These are phyloP conservation scores for Pelusios castaneus DNA, from an alignment of 2,113 vertebrate species.

Conservation along the genomic window DNA sequence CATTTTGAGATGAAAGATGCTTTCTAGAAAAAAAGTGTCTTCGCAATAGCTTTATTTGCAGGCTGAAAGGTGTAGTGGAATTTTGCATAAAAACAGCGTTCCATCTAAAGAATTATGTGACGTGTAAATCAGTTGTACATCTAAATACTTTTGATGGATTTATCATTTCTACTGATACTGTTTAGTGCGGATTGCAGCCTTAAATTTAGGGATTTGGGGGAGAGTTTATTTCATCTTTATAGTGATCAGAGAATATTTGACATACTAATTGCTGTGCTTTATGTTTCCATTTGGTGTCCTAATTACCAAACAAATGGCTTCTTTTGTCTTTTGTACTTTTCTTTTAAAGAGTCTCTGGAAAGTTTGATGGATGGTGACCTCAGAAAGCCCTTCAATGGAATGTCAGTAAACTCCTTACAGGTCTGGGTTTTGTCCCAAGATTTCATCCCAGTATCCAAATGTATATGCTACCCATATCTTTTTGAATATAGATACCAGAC, in stretches of 20 bases:
- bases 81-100: neutral
- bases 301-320: neutral
- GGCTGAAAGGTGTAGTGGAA: neutral
- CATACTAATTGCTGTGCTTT: neutral
- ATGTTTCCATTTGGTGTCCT: neutral
- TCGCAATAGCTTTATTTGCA: neutral
- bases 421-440: neutral
- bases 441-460: neutral
- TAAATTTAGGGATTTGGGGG: neutral
- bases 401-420: neutral
- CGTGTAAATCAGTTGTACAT: no score
- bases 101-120: neutral
- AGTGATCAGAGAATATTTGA: neutral
- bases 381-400: neutral
- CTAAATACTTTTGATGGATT: no score
- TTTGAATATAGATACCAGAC: neutral
- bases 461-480: neutral
- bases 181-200: neutral
- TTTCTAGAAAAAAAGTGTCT: neutral
- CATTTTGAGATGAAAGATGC: neutral
- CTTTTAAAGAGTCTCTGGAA: neutral
- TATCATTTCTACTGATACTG: neutral
- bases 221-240: neutral
- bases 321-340: neutral
- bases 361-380: neutral